phyloP scores from a whole-genome alignment of 2,113 vertebrate species.

The Phrynosoma blainvillii region DNA sequence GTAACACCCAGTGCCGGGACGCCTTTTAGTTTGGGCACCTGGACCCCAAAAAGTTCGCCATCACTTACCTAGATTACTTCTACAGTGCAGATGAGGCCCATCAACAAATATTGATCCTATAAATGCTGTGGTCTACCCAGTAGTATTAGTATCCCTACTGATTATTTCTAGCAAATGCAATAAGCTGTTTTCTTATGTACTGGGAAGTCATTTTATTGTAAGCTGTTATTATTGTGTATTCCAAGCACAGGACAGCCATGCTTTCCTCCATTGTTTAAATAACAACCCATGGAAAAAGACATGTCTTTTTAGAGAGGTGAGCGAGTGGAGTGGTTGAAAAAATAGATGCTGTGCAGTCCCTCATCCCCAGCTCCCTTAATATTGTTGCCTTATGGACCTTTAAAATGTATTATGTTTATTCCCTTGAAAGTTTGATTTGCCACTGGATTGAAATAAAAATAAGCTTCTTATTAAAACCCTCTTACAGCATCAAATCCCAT shows the following conservation, averaged over 20 bases:
- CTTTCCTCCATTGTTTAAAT: conserved; percentile 26
- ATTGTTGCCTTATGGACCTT: conserved; percentile 21
- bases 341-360: neutral
- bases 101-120: neutral
- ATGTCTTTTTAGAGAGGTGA: conserved; percentile 34
- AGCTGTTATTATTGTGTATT: neutral
- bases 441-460: conserved; percentile 74
- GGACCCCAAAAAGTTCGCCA: too few relatives aligned
- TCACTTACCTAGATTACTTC: too few relatives aligned
- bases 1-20: too few relatives aligned
- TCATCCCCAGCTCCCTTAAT: conserved; percentile 28
- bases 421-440: conserved; percentile 58
- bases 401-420: conserved; percentile 42
- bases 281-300: fast-evolving
- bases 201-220: neutral
- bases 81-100: too few relatives aligned
- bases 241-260: neutral
- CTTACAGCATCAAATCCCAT: conserved; percentile 76
- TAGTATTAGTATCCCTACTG: neutral
- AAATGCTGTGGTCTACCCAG: neutral
- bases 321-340: neutral
- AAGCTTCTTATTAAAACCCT: conserved; percentile 80
- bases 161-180: neutral
- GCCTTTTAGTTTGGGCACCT: too few relatives aligned
- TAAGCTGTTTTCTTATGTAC: neutral